These are phyloP conservation scores for Elymnias hypermnestra DNA, from an alignment of 1,140 invertebrate genomes.

Conservation along the genomic window DNA sequence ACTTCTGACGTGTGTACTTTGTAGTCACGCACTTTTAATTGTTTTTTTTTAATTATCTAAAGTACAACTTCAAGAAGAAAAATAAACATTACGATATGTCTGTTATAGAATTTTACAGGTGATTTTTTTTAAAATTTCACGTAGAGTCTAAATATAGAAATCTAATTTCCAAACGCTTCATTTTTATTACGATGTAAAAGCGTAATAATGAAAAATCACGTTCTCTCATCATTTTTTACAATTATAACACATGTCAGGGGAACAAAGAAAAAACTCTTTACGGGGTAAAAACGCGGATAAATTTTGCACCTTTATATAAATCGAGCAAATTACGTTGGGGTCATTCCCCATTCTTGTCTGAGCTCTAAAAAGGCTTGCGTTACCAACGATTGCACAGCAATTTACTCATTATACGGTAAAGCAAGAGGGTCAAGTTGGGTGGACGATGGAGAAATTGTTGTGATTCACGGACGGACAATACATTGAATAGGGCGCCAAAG, in stretches of 20 bases:
- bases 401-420: constrained; percentile 10
- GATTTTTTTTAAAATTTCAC: too few relatives aligned
- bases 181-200: too few relatives aligned
- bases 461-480: constrained; percentile 31
- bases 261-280: constrained; percentile 20
- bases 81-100: too few relatives aligned
- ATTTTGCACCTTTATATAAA: constrained; percentile 24
- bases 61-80: too few relatives aligned
- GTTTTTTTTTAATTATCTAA: too few relatives aligned
- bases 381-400: constrained; percentile 6
- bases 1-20: too few relatives aligned
- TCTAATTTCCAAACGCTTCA: too few relatives aligned
- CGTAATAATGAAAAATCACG: neutral
- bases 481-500: constrained; percentile 27
- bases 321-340: constrained; percentile 23
- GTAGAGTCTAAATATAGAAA: too few relatives aligned
- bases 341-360: constrained; percentile 7
- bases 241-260: constrained; percentile 8
- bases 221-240: constrained; percentile 8
- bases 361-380: constrained; percentile 15
- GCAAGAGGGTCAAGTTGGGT: constrained; percentile 13
- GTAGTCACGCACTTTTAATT: too few relatives aligned
- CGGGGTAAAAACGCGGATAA: constrained; percentile 21
- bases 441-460: constrained; percentile 25
- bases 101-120: too few relatives aligned